Percentiles rank a stretch among this genome's conserved stretches.
These are phyloP conservation scores for Rousettus madagascariensis DNA, from an alignment of 2,797 vertebrate species.

Conservation along the genomic window DNA sequence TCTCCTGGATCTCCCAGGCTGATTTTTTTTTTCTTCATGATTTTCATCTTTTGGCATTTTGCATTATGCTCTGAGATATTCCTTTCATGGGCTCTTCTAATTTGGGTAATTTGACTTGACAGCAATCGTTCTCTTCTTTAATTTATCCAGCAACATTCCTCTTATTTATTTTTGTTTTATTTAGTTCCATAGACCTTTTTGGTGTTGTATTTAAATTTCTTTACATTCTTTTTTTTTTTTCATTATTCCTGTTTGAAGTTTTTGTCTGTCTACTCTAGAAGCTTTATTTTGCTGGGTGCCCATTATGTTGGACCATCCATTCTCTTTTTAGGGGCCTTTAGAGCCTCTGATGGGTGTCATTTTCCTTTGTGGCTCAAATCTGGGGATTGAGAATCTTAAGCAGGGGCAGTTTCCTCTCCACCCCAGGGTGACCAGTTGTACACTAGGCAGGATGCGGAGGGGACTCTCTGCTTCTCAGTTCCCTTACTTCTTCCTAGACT, in stretches of 20 bases:
- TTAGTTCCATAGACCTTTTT: not conserved
- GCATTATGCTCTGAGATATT: not conserved
- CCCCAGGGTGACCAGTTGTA: too few species aligned
- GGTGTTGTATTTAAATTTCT: not conserved
- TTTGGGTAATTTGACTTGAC: not conserved
- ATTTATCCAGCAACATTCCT: not conserved
- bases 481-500: not conserved
- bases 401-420: not conserved
- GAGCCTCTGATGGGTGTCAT: not conserved
- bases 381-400: not conserved
- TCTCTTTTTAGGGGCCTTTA: not conserved
- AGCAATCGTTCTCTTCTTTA: not conserved
- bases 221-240: not conserved
- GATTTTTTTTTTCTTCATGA: not conserved
- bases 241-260: not conserved
- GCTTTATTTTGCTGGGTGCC: not conserved
- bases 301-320: not conserved
- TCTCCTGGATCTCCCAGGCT: not conserved
- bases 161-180: not conserved
- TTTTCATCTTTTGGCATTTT: slow-evolving; percentile 10
- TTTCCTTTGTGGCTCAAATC: not conserved
- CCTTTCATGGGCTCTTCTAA: not conserved
- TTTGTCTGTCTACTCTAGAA: not conserved
- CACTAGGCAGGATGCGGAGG: not conserved
- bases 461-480: not conserved